Evolutionary conservation across 2,888 invertebrate species (phyloP).

Genomic region (Netelia fuscicornis): DNA sequence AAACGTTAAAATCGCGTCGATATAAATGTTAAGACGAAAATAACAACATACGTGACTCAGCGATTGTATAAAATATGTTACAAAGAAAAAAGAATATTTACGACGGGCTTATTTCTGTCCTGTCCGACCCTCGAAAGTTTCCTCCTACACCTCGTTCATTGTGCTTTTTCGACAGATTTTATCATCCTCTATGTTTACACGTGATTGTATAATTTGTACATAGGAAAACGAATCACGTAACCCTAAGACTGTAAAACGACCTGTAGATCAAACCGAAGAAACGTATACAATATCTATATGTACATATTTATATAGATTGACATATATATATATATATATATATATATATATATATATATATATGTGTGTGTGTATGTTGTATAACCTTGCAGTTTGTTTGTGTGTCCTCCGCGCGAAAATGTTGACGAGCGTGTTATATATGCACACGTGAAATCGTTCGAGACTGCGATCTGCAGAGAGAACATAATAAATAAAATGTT

Average conservation of each 20-base stretch:
- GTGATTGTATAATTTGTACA: constrained; percentile 43
- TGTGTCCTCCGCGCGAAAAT: constrained; percentile 42
- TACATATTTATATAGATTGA: constrained; percentile 14
- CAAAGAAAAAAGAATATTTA: neutral
- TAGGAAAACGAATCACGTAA: constrained; percentile 45
- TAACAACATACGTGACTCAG: neutral
- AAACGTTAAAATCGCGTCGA: neutral
- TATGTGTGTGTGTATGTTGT: constrained; percentile 17
- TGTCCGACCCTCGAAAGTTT: neutral
- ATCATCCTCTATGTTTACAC: constrained; percentile 8
- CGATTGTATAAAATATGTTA: neutral
- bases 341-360: neutral
- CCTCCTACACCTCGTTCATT: neutral
- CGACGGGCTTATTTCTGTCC: neutral
- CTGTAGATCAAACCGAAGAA: constrained; percentile 4
- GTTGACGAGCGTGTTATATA: constrained; percentile 38
- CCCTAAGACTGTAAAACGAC: constrained; percentile 42
- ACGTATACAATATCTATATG: neutral
- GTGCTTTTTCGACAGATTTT: constrained; percentile 36
- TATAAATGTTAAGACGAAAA: neutral
- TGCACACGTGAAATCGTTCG: constrained; percentile 24
- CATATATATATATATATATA: constrained; percentile 11
- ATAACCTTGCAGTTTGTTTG: constrained; percentile 44
- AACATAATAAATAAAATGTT: constrained; percentile 61
- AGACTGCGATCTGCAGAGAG: constrained; percentile 1